A percentile compares a stretch with the other conserved stretches of the same genome.
Evolutionary conservation across 2,797 vertebrate genomes (phyloP).

Genomic region (Acipenser transmontanus): DNA sequence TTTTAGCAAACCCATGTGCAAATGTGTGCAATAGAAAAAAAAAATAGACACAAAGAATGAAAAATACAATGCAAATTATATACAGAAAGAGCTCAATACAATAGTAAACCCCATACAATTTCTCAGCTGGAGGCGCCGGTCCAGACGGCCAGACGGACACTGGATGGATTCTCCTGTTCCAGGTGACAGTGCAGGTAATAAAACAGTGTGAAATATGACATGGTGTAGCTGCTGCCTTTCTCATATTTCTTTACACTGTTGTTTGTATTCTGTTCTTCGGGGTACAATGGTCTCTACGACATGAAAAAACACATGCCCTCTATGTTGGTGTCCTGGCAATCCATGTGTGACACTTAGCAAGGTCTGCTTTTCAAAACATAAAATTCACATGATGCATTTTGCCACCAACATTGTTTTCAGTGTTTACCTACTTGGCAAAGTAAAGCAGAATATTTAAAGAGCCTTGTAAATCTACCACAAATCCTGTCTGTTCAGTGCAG

Average conservation of each 20-base stretch:
- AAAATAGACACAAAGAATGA: too few species aligned
- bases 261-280: slow-evolving; percentile 42
- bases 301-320: slow-evolving; percentile 14
- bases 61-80: too few species aligned
- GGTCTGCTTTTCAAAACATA: slow-evolving; percentile 37
- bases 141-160: too few species aligned
- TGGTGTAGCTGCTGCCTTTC: too few species aligned
- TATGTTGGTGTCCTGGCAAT: background rate
- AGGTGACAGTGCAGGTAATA: too few species aligned
- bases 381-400: slow-evolving; percentile 34
- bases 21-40: too few species aligned
- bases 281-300: slow-evolving; percentile 23
- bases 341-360: slow-evolving; percentile 23
- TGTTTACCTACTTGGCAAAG: slow-evolving; percentile 50
- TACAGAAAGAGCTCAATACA: too few species aligned
- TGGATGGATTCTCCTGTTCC: too few species aligned
- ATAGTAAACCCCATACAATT: too few species aligned
- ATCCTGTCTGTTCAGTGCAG: slow-evolving; percentile 73
- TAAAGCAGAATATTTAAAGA: slow-evolving; percentile 32
- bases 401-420: slow-evolving; percentile 54
- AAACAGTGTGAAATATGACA: too few species aligned
- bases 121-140: too few species aligned
- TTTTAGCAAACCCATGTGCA: too few species aligned
- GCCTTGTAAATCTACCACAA: slow-evolving; percentile 60
- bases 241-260: slow-evolving; percentile 5